Percentiles rank a stretch among this genome's conserved stretches.
phyloP scores from a whole-genome alignment of 2,888 invertebrate species.

The Orthonevra nobilis region DNA sequence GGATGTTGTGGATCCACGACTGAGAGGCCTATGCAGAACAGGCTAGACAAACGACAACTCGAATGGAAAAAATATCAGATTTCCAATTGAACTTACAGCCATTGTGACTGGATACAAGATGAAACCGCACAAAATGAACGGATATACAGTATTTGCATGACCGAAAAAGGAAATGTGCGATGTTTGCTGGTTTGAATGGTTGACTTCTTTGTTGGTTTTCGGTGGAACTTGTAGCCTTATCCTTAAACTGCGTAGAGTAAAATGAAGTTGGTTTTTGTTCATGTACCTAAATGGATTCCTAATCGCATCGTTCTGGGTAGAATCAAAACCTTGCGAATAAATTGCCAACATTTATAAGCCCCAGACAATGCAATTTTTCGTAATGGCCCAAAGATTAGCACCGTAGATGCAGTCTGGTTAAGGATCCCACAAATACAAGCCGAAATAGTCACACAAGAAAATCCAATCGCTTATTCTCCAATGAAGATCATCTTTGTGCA shows the following conservation, averaged over 20 bases:
- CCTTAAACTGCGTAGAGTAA: too few relatives aligned
- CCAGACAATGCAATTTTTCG: constrained; percentile 11
- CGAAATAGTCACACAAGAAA: constrained; percentile 28
- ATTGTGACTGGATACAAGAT: constrained; percentile 24
- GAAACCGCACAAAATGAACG: constrained; percentile 35
- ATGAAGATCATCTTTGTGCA: constrained; percentile 28
- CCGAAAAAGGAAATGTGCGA: constrained; percentile 13
- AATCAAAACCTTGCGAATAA: too few relatives aligned
- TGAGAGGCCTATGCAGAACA: constrained; percentile 7
- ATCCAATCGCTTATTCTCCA: constrained; percentile 44
- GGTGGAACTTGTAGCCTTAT: too few relatives aligned
- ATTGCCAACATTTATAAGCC: too few relatives aligned
- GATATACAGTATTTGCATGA: constrained; percentile 19
- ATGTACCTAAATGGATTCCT: too few relatives aligned
- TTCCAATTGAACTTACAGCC: constrained; percentile 56
- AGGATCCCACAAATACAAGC: constrained; percentile 44
- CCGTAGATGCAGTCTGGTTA: constrained; percentile 6
- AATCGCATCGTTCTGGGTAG: too few relatives aligned
- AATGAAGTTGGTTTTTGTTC: too few relatives aligned
- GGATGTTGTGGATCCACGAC: constrained; percentile 33
- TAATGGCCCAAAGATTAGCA: constrained; percentile 3
- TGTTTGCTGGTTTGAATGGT: too few relatives aligned
- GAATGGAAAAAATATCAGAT: constrained; percentile 54
- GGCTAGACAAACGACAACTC: constrained; percentile 47
- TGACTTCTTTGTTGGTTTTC: too few relatives aligned